Evolutionary conservation across 2,797 vertebrate genomes (phyloP).

Genomic region (Acipenser oxyrinchus): DNA sequence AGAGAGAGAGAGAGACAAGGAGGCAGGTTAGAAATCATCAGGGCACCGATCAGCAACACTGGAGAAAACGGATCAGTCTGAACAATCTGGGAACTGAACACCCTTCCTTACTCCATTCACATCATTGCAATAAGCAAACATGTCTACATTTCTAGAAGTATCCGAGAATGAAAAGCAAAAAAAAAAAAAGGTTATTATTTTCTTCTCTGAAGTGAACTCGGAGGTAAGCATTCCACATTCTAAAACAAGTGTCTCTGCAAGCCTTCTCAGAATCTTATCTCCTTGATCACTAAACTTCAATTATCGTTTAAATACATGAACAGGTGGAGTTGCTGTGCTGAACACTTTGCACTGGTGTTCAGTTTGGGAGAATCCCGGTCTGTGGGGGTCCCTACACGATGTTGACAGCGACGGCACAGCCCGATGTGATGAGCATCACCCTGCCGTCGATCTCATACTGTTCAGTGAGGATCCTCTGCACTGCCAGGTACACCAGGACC

Average conservation of each 20-base stretch:
- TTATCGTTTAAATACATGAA: too few relatives aligned
- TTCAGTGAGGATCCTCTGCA: slow-evolving; percentile 60
- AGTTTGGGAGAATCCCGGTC: too few relatives aligned
- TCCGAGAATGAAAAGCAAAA: not conserved
- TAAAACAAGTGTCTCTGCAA: too few relatives aligned
- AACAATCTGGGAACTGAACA: not conserved
- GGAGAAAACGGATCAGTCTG: not conserved
- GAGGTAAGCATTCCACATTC: too few relatives aligned
- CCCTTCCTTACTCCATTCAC: not conserved
- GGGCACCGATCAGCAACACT: not conserved
- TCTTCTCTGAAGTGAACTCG: too few relatives aligned
- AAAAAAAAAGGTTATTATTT: not conserved
- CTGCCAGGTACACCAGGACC: slow-evolving; percentile 68
- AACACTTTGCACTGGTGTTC: too few relatives aligned
- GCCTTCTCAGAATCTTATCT: too few relatives aligned
- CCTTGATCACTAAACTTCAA: too few relatives aligned
- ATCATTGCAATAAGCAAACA: not conserved
- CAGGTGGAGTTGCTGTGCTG: too few relatives aligned
- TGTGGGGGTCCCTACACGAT: slow-evolving; percentile 55
- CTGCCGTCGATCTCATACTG: slow-evolving; percentile 69
- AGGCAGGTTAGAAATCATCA: not conserved
- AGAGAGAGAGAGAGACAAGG: not conserved
- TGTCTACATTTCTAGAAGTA: not conserved
- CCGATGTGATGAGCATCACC: slow-evolving; percentile 81
- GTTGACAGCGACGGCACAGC: slow-evolving; percentile 73